Conservation (phyloP, 2,797 vertebrate species). For the Allochrocebus solatus region DNA sequence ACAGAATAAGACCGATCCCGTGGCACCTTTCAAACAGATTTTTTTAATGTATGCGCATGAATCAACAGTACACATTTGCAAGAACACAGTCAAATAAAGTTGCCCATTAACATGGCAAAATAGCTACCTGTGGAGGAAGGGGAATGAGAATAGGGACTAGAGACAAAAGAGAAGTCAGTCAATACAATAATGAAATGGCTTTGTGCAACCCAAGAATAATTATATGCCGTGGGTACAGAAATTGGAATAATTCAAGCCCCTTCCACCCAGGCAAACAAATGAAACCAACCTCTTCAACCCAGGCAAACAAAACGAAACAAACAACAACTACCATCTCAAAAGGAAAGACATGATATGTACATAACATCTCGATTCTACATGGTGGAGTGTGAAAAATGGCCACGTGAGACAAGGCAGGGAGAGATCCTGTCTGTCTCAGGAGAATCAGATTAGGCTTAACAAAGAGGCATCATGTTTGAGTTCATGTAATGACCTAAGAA, state of each 20-base stretch:
- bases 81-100: constrained; percentile 7
- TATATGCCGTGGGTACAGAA: too few relatives aligned
- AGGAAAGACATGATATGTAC: background rate
- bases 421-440: background rate
- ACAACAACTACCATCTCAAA: background rate
- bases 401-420: background rate
- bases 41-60: background rate
- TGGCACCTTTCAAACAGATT: background rate
- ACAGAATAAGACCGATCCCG: background rate
- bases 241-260: background rate
- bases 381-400: background rate
- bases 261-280: background rate
- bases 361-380: background rate
- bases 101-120: background rate
- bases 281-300: background rate
- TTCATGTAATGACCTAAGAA: background rate
- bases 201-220: background rate
- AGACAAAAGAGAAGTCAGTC: background rate
- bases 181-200: background rate
- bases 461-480: background rate
- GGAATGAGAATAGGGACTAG: background rate
- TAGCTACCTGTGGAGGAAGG: background rate
- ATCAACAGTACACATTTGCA: background rate
- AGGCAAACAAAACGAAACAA: background rate
- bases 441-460: background rate